These are phyloP conservation scores for Platycheirus albimanus DNA, from an alignment of 2,888 invertebrate species.

Conservation along the genomic window DNA sequence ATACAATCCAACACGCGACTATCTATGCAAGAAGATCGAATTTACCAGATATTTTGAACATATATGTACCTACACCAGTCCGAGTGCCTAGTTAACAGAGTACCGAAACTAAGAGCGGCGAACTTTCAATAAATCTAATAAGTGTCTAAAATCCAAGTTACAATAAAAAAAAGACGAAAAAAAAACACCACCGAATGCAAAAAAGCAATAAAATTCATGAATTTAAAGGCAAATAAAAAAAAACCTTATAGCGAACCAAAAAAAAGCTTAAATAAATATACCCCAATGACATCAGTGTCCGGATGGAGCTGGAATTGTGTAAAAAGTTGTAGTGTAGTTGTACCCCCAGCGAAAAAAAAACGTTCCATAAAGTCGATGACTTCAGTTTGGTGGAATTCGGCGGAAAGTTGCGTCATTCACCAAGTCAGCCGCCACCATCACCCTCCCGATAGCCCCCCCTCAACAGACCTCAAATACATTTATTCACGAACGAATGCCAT, in stretches of 20 bases:
- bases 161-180: neutral
- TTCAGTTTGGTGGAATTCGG: slow-evolving; percentile 73
- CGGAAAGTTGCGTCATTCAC: slow-evolving; percentile 71
- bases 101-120: slow-evolving; percentile 15
- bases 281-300: slow-evolving; percentile 69
- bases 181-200: slow-evolving; percentile 6
- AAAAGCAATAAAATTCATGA: slow-evolving; percentile 65
- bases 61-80: neutral
- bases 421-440: neutral
- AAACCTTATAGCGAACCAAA: slow-evolving; percentile 34
- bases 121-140: slow-evolving; percentile 69
- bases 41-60: slow-evolving; percentile 29
- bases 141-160: slow-evolving; percentile 65
- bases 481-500: slow-evolving; percentile 34
- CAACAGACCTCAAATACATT: neutral
- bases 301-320: slow-evolving; percentile 22
- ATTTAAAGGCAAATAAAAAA: slow-evolving; percentile 42
- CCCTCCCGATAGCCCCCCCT: neutral
- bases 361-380: slow-evolving; percentile 62
- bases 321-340: slow-evolving; percentile 28
- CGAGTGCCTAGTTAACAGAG: slow-evolving; percentile 1
- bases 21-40: slow-evolving; percentile 42
- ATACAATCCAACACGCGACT: slow-evolving; percentile 51
- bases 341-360: slow-evolving; percentile 18
- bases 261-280: slow-evolving; percentile 62